These are phyloP conservation scores for Andrena bucephala DNA, from an alignment of 2,888 invertebrate genomes.

Conservation along the genomic window DNA sequence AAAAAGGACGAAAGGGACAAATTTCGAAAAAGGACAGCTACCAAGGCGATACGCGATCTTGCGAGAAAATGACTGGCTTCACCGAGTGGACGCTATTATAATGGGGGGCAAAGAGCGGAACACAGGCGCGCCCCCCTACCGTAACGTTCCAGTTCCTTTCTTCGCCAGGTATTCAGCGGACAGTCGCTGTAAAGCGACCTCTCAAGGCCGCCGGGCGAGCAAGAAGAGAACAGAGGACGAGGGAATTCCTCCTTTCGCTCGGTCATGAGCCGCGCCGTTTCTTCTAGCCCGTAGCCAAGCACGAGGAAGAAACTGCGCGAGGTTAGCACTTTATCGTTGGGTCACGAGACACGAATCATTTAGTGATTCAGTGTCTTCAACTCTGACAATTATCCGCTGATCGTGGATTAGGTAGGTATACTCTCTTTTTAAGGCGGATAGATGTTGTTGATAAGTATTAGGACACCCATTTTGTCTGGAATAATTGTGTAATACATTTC, in stretches of 20 bases:
- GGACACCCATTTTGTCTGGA: too few species aligned
- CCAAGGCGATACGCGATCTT: conserved; percentile 1
- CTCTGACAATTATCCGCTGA: too few species aligned
- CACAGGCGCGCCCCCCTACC: conserved; percentile 24
- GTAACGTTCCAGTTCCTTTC: conserved; percentile 61
- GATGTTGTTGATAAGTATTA: too few species aligned
- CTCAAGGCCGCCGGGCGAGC: conserved; percentile 60
- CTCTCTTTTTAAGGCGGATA: too few species aligned
- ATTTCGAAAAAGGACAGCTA: conserved; percentile 1
- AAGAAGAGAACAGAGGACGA: conserved; percentile 30
- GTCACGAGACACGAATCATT: too few species aligned
- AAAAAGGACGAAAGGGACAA: neutral
- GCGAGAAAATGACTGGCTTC: conserved; percentile 35
- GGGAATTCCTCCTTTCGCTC: conserved; percentile 45
- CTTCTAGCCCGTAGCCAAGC: conserved; percentile 5
- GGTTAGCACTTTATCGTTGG: too few species aligned
- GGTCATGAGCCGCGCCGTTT: conserved; percentile 23
- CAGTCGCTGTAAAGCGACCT: conserved; percentile 63
- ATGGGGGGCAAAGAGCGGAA: conserved; percentile 10
- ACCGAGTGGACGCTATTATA: conserved; percentile 42
- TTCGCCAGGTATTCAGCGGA: conserved; percentile 62
- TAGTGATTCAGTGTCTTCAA: too few species aligned
- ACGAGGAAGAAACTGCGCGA: too few species aligned
- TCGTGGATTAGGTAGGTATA: too few species aligned
- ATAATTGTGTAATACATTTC: too few species aligned